Evolutionary conservation across 1,140 invertebrate genomes (phyloP), one percentile per base, ranked within the genome.

Genomic region (Papilio polyxenes): DNA sequence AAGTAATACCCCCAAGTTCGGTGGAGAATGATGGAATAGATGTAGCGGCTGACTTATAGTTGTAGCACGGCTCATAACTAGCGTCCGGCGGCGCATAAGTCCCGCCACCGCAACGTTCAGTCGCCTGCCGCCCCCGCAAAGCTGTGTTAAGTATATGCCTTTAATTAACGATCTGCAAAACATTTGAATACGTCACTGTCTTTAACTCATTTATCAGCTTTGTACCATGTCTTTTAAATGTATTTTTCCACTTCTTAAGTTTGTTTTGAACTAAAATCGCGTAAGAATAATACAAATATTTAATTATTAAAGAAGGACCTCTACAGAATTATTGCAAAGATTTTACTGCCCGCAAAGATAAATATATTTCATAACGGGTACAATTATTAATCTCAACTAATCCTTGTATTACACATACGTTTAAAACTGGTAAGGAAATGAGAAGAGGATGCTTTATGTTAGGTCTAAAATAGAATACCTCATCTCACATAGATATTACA

Each of bases 31-130:
- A 89, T 89, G 88, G 83, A 89, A 89, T 87, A 90, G 88, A 90
- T 89, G 89, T 90, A 86, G 76, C 81, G 78, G 83, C 87, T 91
- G 88, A 92, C 85, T 90, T 90, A 91, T 89, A 86, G 82, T 65
- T 83, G 87, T 87, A 81, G 81, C 83, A 83, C 62, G 85, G 89
- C 85, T 91, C 90, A 93, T 93, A 93, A 93, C 92, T 93, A 92
- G 78, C 82, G 89, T 88, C 87, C 90, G 87, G 84, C 86, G 87
- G 87, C 84, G 86, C 90, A 92, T 93, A 93, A 92, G 91, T 92
- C 89, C 85, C 85, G 88, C 82, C 85, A 89, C 90, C 90, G 88
- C 90, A 92, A 82, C 85, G 84, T 87, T 87, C 87, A 89, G 78
- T 85, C 85, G 82, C 82, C 84, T 85, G 83, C 86, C 86, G 86